Conservation (phyloP, 1,140 invertebrate genomes). For the Medauroidea extradentata region DNA sequence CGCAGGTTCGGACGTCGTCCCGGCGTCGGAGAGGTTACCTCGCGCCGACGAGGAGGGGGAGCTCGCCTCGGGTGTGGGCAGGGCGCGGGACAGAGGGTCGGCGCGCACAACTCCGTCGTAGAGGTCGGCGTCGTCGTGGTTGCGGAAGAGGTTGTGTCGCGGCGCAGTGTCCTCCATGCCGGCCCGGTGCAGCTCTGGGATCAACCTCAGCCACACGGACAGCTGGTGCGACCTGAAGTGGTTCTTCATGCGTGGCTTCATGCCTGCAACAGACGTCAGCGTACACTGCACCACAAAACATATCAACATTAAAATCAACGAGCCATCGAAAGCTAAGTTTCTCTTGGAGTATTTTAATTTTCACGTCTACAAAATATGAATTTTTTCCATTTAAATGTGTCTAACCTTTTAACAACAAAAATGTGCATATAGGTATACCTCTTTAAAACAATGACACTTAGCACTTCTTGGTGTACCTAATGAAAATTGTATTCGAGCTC, state of each 20-base stretch:
- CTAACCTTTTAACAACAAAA: no score
- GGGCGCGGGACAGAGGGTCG: constrained; percentile 54
- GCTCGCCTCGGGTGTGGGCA: not conserved
- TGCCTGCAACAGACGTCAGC: constrained; percentile 54
- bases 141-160: constrained; percentile 75
- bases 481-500: no score
- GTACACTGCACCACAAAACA: no score
- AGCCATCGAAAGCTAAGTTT: no score
- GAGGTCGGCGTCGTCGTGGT: constrained; percentile 72
- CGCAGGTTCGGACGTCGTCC: constrained; percentile 23
- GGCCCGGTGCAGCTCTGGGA: constrained; percentile 86
- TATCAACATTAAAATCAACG: no score
- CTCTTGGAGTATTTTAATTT: no score
- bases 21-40: constrained; percentile 21
- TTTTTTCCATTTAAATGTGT: no score
- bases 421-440: no score
- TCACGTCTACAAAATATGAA: no score
- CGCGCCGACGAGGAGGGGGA: constrained; percentile 10
- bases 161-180: constrained; percentile 83
- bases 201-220: constrained; percentile 88
- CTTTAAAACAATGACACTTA: no score
- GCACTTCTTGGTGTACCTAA: no score
- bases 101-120: constrained; percentile 78
- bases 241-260: constrained; percentile 86
- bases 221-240: constrained; percentile 91